Evolutionary conservation across 2,888 invertebrate species (phyloP).

Genomic region (Protophormia terraenovae): DNA sequence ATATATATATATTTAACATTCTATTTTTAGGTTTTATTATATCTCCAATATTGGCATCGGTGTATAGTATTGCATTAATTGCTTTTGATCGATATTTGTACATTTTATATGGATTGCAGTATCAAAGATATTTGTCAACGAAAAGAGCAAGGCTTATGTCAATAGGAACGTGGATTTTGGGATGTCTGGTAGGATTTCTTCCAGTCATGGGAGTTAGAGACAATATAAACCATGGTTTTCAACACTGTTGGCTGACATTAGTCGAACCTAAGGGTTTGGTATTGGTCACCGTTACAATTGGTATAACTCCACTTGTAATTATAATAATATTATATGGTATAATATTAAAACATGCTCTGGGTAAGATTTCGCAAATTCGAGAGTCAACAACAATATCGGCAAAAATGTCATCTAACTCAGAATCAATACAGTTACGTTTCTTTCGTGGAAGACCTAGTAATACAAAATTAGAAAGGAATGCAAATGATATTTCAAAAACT

Average conservation of each 20-base stretch:
- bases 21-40: constrained; percentile 83
- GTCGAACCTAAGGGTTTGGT: constrained; percentile 83
- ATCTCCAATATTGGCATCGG: constrained; percentile 85
- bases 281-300: constrained; percentile 83
- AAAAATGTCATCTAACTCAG: constrained; percentile 72
- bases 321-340: constrained; percentile 83
- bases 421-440: constrained; percentile 74
- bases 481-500: neutral
- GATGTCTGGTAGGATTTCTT: constrained; percentile 84
- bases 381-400: constrained; percentile 76
- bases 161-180: constrained; percentile 83
- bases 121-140: constrained; percentile 84
- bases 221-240: constrained; percentile 81
- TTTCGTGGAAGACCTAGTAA: constrained; percentile 71
- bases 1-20: too few relatives aligned
- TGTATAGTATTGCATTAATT: constrained; percentile 85
- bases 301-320: constrained; percentile 82
- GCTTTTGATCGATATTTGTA: constrained; percentile 86
- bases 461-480: neutral
- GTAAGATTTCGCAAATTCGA: constrained; percentile 82
- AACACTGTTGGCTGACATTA: constrained; percentile 84
- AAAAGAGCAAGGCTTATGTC: constrained; percentile 84
- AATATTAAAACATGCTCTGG: constrained; percentile 84
- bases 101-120: constrained; percentile 85
- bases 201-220: constrained; percentile 84